These are phyloP conservation scores for Periophthalmus magnuspinnatus DNA, from an alignment of 2,797 vertebrate species.

Conservation along the genomic window DNA sequence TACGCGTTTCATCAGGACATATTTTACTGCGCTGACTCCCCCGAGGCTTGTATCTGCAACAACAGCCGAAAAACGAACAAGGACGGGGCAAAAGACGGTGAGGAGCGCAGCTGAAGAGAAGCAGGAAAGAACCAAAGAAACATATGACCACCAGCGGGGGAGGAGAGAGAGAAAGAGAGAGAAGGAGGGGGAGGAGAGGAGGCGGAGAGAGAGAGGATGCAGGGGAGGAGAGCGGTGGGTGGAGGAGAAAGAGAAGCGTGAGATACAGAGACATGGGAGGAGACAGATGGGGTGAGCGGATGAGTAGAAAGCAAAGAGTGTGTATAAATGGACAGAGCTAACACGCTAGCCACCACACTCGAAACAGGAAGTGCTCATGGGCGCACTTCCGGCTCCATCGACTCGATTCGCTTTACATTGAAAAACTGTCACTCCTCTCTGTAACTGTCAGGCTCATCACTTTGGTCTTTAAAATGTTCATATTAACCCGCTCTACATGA, in stretches of 20 bases:
- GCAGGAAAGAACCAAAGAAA: slow-evolving; percentile 29
- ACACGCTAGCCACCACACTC: too few species aligned
- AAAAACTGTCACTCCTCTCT: too few species aligned
- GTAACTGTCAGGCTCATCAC: too few species aligned
- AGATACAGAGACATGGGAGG: neutral
- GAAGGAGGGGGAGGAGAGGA: slow-evolving; percentile 46
- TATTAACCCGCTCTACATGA: too few species aligned
- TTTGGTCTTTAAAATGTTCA: too few species aligned
- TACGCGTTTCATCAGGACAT: slow-evolving; percentile 51
- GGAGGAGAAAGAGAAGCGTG: neutral
- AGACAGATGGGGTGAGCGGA: too few species aligned
- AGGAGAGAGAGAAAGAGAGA: slow-evolving; percentile 51
- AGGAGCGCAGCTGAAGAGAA: slow-evolving; percentile 62
- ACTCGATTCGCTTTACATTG: too few species aligned
- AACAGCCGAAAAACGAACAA: slow-evolving; percentile 49
- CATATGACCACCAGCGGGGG: slow-evolving; percentile 38
- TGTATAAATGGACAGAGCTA: too few species aligned
- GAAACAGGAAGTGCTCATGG: too few species aligned
- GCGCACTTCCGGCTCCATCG: too few species aligned
- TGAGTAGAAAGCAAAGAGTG: too few species aligned
- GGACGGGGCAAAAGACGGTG: slow-evolving; percentile 51
- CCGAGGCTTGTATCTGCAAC: slow-evolving; percentile 55
- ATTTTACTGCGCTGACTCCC: slow-evolving; percentile 63
- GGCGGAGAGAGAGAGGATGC: slow-evolving; percentile 47
- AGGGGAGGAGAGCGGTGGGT: slow-evolving; percentile 31